These are phyloP conservation scores for Xyliphius kryptos DNA, from an alignment of 2,113 vertebrate species.

Conservation along the genomic window DNA sequence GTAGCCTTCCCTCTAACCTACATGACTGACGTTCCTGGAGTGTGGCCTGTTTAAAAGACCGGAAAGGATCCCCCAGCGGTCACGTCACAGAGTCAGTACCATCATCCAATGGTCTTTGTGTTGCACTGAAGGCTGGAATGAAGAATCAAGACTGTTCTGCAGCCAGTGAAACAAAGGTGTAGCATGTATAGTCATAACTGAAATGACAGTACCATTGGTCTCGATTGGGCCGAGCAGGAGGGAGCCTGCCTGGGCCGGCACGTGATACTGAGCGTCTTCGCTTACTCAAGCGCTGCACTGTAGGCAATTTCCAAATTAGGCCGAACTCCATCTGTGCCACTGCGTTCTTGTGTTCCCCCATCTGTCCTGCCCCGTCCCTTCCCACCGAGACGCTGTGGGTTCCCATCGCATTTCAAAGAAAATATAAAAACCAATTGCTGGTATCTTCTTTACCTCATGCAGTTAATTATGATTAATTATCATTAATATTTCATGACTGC, in stretches of 20 bases:
- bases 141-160: too few species aligned
- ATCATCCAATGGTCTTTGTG: background rate
- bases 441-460: background rate
- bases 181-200: background rate
- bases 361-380: background rate
- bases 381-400: background rate
- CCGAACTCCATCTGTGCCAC: conserved; percentile 38
- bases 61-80: too few species aligned
- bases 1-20: too few species aligned
- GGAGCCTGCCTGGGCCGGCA: conserved; percentile 9
- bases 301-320: conserved; percentile 34
- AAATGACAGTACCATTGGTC: background rate
- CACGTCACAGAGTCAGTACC: too few species aligned
- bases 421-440: background rate
- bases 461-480: background rate
- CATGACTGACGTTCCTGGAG: too few species aligned
- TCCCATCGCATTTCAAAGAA: background rate
- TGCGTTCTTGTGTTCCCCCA: conserved; percentile 21
- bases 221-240: background rate
- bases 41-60: too few species aligned
- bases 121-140: background rate
- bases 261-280: conserved; percentile 2
- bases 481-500: background rate
- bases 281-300: conserved; percentile 29
- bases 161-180: conserved; percentile 6